Percentiles rank a stretch among this genome's conserved stretches.
Evolutionary conservation across 2,113 vertebrate genomes (phyloP).

Genomic region (Scomber colias): DNA sequence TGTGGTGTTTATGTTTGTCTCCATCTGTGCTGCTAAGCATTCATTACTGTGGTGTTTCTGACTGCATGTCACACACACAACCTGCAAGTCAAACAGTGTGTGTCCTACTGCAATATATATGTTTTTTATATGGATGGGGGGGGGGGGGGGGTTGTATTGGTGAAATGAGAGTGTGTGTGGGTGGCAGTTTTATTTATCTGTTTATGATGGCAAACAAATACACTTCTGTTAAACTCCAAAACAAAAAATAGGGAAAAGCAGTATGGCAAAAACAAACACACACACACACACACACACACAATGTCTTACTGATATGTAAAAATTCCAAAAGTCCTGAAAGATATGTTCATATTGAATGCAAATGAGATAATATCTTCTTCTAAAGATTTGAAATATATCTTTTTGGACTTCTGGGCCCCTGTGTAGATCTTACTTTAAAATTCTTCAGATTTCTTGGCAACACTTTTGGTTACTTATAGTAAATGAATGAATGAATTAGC

Average conservation of each 20-base stretch:
- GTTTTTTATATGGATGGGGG: too few relatives aligned
- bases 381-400: too few relatives aligned
- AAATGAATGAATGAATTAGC: background rate
- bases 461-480: background rate
- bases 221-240: background rate
- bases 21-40: constrained; percentile 40
- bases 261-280: too few relatives aligned
- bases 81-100: background rate
- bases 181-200: too few relatives aligned
- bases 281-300: too few relatives aligned
- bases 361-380: background rate
- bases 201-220: background rate
- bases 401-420: too few relatives aligned
- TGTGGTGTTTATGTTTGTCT: constrained; percentile 25
- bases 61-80: background rate
- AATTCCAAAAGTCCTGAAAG: too few relatives aligned
- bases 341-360: background rate
- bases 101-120: background rate
- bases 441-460: background rate
- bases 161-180: too few relatives aligned
- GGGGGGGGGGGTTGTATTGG: too few relatives aligned
- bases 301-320: background rate
- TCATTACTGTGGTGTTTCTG: constrained; percentile 18
- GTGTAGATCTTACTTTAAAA: too few relatives aligned
- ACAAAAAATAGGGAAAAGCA: background rate